phyloP scores from a whole-genome alignment of 2,797 vertebrate species.

The Pempheris klunzingeri region DNA sequence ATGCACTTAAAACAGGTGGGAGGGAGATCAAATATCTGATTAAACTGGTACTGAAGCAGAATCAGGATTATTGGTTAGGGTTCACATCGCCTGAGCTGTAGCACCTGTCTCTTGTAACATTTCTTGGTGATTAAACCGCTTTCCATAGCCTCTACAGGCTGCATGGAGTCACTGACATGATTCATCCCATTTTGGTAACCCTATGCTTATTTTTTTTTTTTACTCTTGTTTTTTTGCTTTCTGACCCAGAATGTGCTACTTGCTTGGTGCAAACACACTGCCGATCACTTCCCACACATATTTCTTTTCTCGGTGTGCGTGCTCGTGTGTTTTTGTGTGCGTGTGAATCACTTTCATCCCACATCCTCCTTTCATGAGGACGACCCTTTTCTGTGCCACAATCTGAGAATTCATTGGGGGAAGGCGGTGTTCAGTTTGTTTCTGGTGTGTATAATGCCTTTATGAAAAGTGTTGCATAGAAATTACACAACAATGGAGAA shows the following conservation, averaged over 20 bases:
- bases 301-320: constrained; percentile 60
- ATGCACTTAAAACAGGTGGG: not conserved
- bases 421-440: constrained; percentile 19
- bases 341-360: constrained; percentile 72
- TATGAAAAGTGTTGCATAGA: constrained; percentile 1
- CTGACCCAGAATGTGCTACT: constrained; percentile 41
- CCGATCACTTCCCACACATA: constrained; percentile 66
- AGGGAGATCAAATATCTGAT: not conserved
- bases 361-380: constrained; percentile 60
- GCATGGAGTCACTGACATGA: constrained; percentile 32
- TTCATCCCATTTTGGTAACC: constrained; percentile 48
- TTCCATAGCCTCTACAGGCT: not conserved
- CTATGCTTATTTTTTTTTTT: constrained; percentile 35
- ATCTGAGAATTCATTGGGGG: constrained; percentile 42
- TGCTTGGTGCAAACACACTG: constrained; percentile 39
- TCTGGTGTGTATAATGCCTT: not conserved
- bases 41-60: not conserved
- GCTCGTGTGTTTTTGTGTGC: constrained; percentile 29
- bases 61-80: not conserved
- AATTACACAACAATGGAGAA: not conserved
- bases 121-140: constrained; percentile 20
- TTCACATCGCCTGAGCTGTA: not conserved
- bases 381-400: constrained; percentile 46
- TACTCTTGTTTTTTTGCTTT: constrained; percentile 36
- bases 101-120: not conserved